Evolutionary conservation across 1,140 invertebrate species (phyloP), one percentile per base, ranked within the genome.

Genomic region (Pomacea maculata): DNA sequence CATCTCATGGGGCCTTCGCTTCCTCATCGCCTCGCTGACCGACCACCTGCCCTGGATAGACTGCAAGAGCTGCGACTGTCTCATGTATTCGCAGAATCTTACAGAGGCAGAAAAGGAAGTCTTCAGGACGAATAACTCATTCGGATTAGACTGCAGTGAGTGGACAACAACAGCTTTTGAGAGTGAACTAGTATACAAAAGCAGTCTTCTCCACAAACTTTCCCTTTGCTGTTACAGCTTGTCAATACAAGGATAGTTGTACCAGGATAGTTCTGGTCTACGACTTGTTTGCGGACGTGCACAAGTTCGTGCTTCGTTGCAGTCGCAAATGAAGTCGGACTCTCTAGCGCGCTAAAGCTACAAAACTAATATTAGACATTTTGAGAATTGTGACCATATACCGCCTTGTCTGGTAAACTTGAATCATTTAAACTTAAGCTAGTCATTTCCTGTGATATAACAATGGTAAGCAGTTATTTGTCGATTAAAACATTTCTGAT

Each of bases 1-100:
- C 70, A 91, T 92, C 73, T 87, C 91, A 0, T 92, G 89, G 87
- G 86, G 88, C 14, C 65, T 92, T 19, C 91, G 90, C 81, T 91
- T 86, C 79, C 86, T 90, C 71, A 88, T 90, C 73, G 88, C 88
- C 19, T 91, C 90, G 11, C 86, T 89, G 85, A 88, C 87, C 63
- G 74, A 80, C 73, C 77, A 85, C 64, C 74, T 91, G 57, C 90
- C 90, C 19, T 91, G 90, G 90, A 75, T 79, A 21, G 80, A 84
- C 25, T 91, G 90, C 81, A 84, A 86, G 73, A 72, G 82, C 5
- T 91, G 90, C 85, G 87, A 87, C 91, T 83, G 82, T 63, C 63
- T 77, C 15, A 21, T 74, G 34, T 83, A 80, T n/a, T 17, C 52
- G 6, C 15, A 17, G 29, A 67, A 45, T 10, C 9, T 57, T 19